Base-by-base conservation (phyloP, 2,888 invertebrate species). In the Pyralis farinalis region DNA sequence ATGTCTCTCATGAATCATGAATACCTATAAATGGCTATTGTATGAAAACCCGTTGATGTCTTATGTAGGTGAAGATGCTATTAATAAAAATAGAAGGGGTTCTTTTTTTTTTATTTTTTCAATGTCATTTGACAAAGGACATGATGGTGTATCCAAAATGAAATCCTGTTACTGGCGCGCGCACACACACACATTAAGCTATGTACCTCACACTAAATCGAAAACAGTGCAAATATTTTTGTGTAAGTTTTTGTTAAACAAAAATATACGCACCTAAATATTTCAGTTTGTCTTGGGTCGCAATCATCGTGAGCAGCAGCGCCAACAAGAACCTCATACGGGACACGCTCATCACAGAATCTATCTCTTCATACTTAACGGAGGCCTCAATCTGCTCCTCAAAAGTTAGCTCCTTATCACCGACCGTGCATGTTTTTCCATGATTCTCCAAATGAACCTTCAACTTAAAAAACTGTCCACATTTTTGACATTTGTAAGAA, bases 261-360 rank as follows among this genome's bases (percentile, higher is more conserved):
- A 63, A 61, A 58, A 43, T 44, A 43, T 94, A 94, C 79, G 92
- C 93, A 58, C 96, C 96, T 65, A 96, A 82, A 60, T 93, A 94
- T 47, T 93, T 92, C 33, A 96, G 90, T 60, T 94, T 92, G 55
- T 94, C 94, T 51, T 93, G 93, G n/a, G 93, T 92, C 10, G 96
- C 96, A 50, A 97, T 96, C 76, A 94, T 94, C 59, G 95, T 95
- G 38, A 96, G 79, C 30, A 96, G 90, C 31, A 96, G 93, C 1
- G 96, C 96, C 50, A 96, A 87, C 28, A 96, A 90, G 51, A 95
- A 91, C 43, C 96, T 91, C 92, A 97, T 93, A 53, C 92, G 92
- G 39, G 94, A 93, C 22, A 96, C 82, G 0, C 91, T 90, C 92
- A 94, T 94, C 4, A 83, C 80, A 0, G 91, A 85, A 43, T 79